Evolutionary conservation across 2,113 vertebrate genomes (phyloP).

Genomic region (Petromus typicus): DNA sequence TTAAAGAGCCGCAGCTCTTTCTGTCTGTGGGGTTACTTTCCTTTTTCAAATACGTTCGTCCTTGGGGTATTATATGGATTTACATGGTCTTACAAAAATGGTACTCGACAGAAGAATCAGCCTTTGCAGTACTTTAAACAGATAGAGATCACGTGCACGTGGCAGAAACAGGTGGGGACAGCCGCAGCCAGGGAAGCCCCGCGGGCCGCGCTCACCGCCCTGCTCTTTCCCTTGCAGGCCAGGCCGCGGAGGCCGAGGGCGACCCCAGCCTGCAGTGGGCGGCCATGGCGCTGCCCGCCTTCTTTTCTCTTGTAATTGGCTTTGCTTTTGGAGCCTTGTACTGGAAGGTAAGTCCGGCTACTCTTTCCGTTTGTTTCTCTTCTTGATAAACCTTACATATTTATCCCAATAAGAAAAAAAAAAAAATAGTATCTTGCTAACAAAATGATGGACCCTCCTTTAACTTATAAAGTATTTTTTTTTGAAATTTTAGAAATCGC

Average conservation of each 20-base stretch:
- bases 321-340: conserved; percentile 89
- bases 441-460: background rate
- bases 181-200: background rate
- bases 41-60: background rate
- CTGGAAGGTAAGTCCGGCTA: conserved; percentile 87
- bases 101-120: background rate
- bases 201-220: background rate
- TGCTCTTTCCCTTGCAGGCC: conserved; percentile 84
- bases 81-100: conserved; percentile 9
- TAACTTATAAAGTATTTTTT: background rate
- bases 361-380: background rate
- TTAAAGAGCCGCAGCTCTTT: conserved; percentile 4
- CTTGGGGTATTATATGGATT: background rate
- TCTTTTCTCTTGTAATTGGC: conserved; percentile 87
- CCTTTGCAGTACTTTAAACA: background rate
- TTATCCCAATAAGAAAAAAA: background rate
- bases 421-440: conserved; percentile 43
- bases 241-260: conserved; percentile 76
- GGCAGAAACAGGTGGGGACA: background rate
- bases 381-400: background rate
- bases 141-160: background rate
- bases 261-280: conserved; percentile 85
- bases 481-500: background rate
- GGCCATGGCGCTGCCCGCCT: conserved; percentile 86
- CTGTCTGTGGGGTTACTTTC: background rate